Percentiles rank a stretch among this genome's conserved stretches.
Evolutionary conservation across 2,113 vertebrate genomes (phyloP).

Genomic region (Elephas maximus): DNA sequence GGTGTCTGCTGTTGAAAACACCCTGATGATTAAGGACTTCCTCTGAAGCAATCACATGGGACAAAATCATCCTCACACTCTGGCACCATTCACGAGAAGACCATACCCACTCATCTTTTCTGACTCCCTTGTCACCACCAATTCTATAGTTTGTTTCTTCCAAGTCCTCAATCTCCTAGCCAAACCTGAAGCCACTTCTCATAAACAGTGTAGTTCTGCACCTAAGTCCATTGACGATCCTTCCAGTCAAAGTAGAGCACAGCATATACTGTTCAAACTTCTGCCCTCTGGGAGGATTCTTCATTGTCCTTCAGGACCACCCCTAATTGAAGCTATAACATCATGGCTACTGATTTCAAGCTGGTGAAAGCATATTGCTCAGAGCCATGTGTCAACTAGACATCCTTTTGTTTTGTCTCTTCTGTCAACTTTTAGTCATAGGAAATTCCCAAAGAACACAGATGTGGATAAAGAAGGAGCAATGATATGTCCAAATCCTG

Average conservation of each 20-base stretch:
- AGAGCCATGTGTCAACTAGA: neutral
- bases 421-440: neutral
- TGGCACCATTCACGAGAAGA: neutral
- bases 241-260: neutral
- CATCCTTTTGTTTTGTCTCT: neutral
- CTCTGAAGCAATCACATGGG: neutral
- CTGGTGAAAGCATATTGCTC: neutral
- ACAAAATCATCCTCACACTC: neutral
- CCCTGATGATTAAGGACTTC: neutral
- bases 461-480: neutral
- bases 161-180: neutral
- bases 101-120: neutral
- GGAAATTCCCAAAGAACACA: neutral
- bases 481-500: neutral
- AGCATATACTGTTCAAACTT: neutral
- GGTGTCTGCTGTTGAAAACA: neutral
- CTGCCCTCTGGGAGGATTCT: neutral
- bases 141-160: neutral
- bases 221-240: neutral
- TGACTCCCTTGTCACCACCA: neutral
- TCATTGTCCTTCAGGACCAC: neutral
- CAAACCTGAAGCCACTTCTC: neutral
- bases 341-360: neutral
- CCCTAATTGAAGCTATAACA: neutral
- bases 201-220: neutral